Evolutionary conservation across 2,888 invertebrate genomes (phyloP), one percentile per base, ranked within the genome.

Genomic region (Limnephilus lunatus): DNA sequence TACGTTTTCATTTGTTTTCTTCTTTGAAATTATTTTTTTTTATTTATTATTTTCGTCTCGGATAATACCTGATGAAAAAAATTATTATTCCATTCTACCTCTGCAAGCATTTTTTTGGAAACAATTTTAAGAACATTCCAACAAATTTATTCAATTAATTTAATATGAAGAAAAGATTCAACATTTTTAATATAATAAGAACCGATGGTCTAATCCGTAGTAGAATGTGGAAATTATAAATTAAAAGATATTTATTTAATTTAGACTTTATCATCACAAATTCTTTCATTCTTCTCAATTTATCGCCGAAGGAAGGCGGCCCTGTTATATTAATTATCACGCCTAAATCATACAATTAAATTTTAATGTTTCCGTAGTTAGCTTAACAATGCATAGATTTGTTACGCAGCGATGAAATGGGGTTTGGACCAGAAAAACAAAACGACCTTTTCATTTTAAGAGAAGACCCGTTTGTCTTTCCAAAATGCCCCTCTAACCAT

Each of bases 301-400:
- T 89, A 91, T 91, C 91, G 91, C 89, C 68, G 15, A 53, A 80
- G 89, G 68, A 90, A 92, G 35, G 87, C 80, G 91, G 90, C 90
- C 81, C 32, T 32, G 30, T 31, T 82, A 90, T 81, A 92, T 90
- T 92, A 92, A 90, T 92, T 53, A 87, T 87, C 14, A 14, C 81
- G 81, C 25, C 32, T 68, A 82, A 90, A 83, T 90, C 53, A 90
- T 85, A 31, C 68, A 90, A 90, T 85, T 90, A 68, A 68, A 90
- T 85, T 90, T 32, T 85, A 85, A 89, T 31, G 88, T 80, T 89
- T 89, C 88, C 88, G 81, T 81, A 35, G 80, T 89, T 89, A 32
- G 88, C 68, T 31, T 32, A 68, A 88, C 88, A 88, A 88, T 80
- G 88, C 88, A 80, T 88, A 88, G 88, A 88, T 88, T 88, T 88